These are phyloP conservation scores for Bemisia tabaci DNA, from an alignment of 1,140 invertebrate species.

Conservation along the genomic window DNA sequence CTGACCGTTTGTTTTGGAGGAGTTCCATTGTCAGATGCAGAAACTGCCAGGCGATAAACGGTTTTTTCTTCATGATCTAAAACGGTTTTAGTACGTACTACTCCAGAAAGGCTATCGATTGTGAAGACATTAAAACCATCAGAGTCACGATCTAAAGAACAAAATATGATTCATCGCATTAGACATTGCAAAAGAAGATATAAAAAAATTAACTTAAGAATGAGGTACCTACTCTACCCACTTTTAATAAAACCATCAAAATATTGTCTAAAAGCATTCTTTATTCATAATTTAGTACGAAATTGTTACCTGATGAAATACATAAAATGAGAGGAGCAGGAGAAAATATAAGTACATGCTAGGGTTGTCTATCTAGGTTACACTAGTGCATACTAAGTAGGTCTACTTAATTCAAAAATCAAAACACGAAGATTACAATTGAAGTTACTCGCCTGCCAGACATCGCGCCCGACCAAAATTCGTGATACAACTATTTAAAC, in stretches of 20 bases:
- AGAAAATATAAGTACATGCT: too few relatives aligned
- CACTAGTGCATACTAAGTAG: too few relatives aligned
- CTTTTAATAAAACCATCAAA: neutral
- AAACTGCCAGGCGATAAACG: slow-evolving; percentile 69
- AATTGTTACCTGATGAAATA: too few relatives aligned
- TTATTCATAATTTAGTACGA: too few relatives aligned
- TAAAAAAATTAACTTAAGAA: neutral
- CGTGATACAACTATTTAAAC: too few relatives aligned
- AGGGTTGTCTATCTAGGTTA: too few relatives aligned
- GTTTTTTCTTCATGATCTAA: slow-evolving; percentile 82
- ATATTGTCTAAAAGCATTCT: neutral
- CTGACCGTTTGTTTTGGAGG: slow-evolving; percentile 67
- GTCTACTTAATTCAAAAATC: too few relatives aligned
- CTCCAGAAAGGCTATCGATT: slow-evolving; percentile 70
- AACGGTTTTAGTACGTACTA: slow-evolving; percentile 71
- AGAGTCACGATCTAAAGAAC: slow-evolving; percentile 46
- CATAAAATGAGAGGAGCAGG: too few relatives aligned
- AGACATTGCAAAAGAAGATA: slow-evolving; percentile 1
- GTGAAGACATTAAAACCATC: slow-evolving; percentile 72
- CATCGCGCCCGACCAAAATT: too few relatives aligned
- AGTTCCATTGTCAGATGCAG: slow-evolving; percentile 71
- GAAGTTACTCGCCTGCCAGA: too few relatives aligned
- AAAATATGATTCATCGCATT: slow-evolving; percentile 3
- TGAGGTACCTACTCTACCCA: neutral
- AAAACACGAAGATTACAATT: too few relatives aligned